Evolutionary conservation across 2,113 vertebrate genomes (phyloP), one percentile per base, ranked within the genome.

Genomic region (Chascanopsetta lugubris): DNA sequence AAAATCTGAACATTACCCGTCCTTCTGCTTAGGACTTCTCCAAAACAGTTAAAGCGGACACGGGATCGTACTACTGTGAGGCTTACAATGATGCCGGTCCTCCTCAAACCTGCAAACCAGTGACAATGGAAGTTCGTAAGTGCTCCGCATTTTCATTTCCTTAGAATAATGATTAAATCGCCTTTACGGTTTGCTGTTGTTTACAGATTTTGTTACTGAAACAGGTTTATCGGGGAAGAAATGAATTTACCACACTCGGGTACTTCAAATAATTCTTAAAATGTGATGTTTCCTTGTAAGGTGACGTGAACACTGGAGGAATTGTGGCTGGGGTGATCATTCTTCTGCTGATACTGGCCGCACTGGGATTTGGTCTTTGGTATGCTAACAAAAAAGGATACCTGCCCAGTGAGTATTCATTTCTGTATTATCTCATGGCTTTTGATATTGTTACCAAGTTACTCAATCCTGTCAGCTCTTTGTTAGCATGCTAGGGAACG

Each of bases 361-460:
- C 92, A 10, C 74, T 93, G 34, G 69, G 4, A 66, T 59, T 90
- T 54, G 92, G 61, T 10, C 5, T 93, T 78, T 93, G 91, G 95
- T 97, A 91, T 6, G 95, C 95, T 62, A 68, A 92, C 43, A 93
- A 90, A 58, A 94, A 93, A 11, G 96, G 96, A 84, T 96, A 92
- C 86, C 92, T 96, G 29, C 88, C 92, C 48, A 92, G 96, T 97
- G 75, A 94, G 96, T 86, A 10, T 60, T 55, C 3, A 17, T 0
- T 48, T 3, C 26, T n/a, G n/a, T 34, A 45, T 40, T 20, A 21
- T 27, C 53, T 38, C 9, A 30, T n/a, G 21, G 1, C 1, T 29
- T 65, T 46, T 53, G 34, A 9, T 12, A 15, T 32, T 18, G 24
- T 57, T 10, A 10, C 20, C 17, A 30, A 2, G 54, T 17, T 58